Evolutionary conservation across 2,888 invertebrate species (phyloP).

Genomic region (Cerceris rybyensis): DNA sequence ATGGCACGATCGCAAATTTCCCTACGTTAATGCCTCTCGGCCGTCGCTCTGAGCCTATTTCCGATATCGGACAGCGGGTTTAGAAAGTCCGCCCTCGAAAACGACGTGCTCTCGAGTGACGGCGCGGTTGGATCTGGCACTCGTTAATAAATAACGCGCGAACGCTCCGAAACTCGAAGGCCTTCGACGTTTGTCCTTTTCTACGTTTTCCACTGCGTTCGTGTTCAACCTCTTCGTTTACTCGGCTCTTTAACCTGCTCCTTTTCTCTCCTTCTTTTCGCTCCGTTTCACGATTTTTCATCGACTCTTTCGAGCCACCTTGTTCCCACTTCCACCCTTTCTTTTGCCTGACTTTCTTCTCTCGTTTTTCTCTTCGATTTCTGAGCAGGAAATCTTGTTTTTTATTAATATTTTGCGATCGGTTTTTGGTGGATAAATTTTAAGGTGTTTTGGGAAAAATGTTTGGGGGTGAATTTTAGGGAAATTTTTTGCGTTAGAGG

Average conservation of each 20-base stretch:
- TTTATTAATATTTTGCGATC: too few relatives aligned
- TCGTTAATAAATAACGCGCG: constrained; percentile 54
- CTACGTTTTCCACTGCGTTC: neutral
- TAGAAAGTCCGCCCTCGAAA: constrained; percentile 45
- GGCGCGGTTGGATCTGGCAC: constrained; percentile 35
- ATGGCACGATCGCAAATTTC: constrained; percentile 35
- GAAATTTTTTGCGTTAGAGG: too few relatives aligned
- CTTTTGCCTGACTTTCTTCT: neutral
- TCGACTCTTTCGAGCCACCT: neutral
- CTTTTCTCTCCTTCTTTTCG: too few relatives aligned
- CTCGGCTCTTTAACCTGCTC: neutral
- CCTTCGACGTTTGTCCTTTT: constrained; percentile 17
- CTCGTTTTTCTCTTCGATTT: neutral
- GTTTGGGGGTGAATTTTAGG: too few relatives aligned
- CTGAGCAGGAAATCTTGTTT: too few relatives aligned
- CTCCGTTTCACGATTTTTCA: neutral
- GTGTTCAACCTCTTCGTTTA: constrained; percentile 1
- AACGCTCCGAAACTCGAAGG: constrained; percentile 45
- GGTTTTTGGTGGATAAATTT: too few relatives aligned
- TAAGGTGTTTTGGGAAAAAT: too few relatives aligned
- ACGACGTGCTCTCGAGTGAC: constrained; percentile 52
- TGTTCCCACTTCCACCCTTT: neutral
- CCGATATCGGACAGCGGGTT: constrained; percentile 60
- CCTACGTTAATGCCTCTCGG: constrained; percentile 37
- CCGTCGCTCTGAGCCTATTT: constrained; percentile 57